Evolutionary conservation across 2,888 invertebrate species (phyloP), one percentile per base, ranked within the genome.

Genomic region (Noctua pronuba): DNA sequence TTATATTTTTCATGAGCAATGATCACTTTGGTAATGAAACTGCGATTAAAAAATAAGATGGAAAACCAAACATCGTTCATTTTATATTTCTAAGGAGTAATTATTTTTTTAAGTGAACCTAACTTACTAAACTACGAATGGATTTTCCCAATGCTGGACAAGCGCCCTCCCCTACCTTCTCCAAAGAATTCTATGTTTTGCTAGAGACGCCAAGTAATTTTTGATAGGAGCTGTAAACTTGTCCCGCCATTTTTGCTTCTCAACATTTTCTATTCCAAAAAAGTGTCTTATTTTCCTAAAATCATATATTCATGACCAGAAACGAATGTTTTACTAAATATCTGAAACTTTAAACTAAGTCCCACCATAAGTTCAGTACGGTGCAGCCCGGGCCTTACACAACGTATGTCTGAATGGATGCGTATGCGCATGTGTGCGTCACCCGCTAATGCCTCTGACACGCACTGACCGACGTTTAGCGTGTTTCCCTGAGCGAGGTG

Each of bases 381-480:
- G 73, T 85, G 77, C 44, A 85, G 69, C 38, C 49, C 52, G 60
- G 65, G 62, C 81, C 76, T 83, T 77, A 88, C 83, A 75, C 77
- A 79, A 81, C 69, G 69, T 70, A 55, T 69, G 70, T 58, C 62
- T 88, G 80, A 88, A 88, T 88, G 88, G 83, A 76, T 83, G 80
- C 79, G 79, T 68, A n/a, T 10, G 74, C 82, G 77, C 84, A 76
- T 85, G 87, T 88, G 87, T 87, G 88, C 76, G 83, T 84, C 83
- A 79, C 73, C 64, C 77, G 90, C 89, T 91, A 91, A 91, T 90
- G 84, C 88, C 85, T 87, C 83, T 81, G 86, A 88, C 94, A 94
- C 92, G 92, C 92, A 88, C 87, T 86, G 91, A 86, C 91, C 90
- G 85, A 76, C 82, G 84, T 85, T 89, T 86, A 88, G 85, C 83